These are phyloP conservation scores for Pasiphila rectangulata DNA, from an alignment of 2,888 invertebrate genomes.

Conservation along the genomic window DNA sequence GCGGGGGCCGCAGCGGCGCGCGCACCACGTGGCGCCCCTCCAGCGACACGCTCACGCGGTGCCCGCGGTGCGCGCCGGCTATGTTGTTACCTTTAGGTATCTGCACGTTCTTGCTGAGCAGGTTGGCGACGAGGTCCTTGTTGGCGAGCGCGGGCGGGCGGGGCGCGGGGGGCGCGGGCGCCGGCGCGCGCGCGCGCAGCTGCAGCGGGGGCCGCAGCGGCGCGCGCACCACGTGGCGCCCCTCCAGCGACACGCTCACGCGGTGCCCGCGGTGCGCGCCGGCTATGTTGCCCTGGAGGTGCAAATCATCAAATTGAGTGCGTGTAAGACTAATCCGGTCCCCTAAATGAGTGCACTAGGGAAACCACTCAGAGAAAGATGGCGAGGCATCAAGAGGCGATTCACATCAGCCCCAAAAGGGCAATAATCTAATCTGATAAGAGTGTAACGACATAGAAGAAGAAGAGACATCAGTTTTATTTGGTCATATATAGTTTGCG, in stretches of 20 bases:
- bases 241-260: slow-evolving; percentile 55
- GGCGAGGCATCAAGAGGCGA: too few species aligned
- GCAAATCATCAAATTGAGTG: not conserved
- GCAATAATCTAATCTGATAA: too few species aligned
- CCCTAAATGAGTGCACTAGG: too few species aligned
- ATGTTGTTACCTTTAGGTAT: slow-evolving; percentile 41
- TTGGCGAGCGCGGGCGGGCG: slow-evolving; percentile 35
- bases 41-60: slow-evolving; percentile 49
- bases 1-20: slow-evolving; percentile 34
- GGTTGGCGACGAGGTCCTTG: slow-evolving; percentile 50
- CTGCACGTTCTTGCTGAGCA: slow-evolving; percentile 58
- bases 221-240: slow-evolving; percentile 52
- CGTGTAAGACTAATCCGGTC: not conserved
- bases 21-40: slow-evolving; percentile 58
- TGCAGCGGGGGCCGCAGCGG: slow-evolving; percentile 26
- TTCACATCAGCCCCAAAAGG: too few species aligned
- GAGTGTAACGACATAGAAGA: too few species aligned
- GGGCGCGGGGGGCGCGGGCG: slow-evolving; percentile 39
- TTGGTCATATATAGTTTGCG: too few species aligned
- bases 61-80: slow-evolving; percentile 44
- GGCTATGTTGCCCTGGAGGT: slow-evolving; percentile 31
- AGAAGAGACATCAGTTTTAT: too few species aligned
- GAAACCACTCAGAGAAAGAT: too few species aligned
- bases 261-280: slow-evolving; percentile 41
- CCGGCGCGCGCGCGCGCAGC: slow-evolving; percentile 20